phyloP scores from a whole-genome alignment of 2,113 vertebrate species.

The Misgurnus anguillicaudatus region DNA sequence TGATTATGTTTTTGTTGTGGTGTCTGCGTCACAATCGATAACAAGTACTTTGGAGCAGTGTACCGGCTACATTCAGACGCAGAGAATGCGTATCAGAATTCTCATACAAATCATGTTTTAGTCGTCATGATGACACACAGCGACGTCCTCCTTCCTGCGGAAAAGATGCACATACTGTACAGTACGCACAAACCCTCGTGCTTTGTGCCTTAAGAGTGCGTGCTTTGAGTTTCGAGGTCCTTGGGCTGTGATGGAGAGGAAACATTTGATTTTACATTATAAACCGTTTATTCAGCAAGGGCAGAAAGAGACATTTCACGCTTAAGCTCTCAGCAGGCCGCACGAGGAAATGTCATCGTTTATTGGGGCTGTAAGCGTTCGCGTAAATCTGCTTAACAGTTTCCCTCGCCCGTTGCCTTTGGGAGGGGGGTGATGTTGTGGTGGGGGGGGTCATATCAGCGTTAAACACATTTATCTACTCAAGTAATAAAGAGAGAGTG shows the following conservation, averaged over 20 bases:
- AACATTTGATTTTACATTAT: slow-evolving; percentile 71
- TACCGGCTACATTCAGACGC: neutral
- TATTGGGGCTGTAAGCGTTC: slow-evolving; percentile 59
- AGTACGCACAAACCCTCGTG: neutral
- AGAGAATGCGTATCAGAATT: neutral
- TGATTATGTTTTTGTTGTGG: slow-evolving; percentile 5
- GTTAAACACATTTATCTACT: slow-evolving; percentile 68
- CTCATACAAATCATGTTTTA: neutral
- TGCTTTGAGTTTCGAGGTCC: slow-evolving; percentile 45
- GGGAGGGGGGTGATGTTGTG: slow-evolving; percentile 48
- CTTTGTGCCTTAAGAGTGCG: slow-evolving; percentile 17
- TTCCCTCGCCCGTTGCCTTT: slow-evolving; percentile 68
- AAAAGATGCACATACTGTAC: neutral
- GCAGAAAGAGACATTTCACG: slow-evolving; percentile 59
- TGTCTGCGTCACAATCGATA: slow-evolving; percentile 8
- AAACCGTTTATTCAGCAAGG: slow-evolving; percentile 70
- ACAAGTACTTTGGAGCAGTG: slow-evolving; percentile 14
- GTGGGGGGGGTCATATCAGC: slow-evolving; percentile 69
- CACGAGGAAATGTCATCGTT: slow-evolving; percentile 56
- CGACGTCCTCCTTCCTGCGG: too few species aligned
- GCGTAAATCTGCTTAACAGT: slow-evolving; percentile 73
- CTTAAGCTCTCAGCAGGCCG: slow-evolving; percentile 53
- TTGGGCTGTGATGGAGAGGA: slow-evolving; percentile 55
- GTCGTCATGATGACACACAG: neutral
- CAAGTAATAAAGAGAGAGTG: slow-evolving; percentile 28